Percentiles rank a stretch among this genome's conserved stretches.
phyloP scores from a whole-genome alignment of 2,888 invertebrate species.

The Dicyrtomina minuta region DNA sequence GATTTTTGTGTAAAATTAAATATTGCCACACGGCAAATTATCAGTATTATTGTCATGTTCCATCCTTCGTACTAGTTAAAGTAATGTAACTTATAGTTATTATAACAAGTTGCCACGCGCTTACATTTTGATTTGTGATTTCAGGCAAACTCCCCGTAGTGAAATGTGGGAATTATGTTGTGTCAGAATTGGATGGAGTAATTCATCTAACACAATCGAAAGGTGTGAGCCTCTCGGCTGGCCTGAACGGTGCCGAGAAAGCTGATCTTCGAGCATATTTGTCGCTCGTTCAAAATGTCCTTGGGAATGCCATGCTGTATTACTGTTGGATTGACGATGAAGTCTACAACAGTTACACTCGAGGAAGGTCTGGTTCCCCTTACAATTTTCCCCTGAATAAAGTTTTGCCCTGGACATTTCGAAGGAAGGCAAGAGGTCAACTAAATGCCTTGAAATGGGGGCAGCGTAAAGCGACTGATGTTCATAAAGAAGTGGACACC shows the following conservation, averaged over 20 bases:
- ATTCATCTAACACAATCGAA: slow-evolving; percentile 59
- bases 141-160: slow-evolving; percentile 86
- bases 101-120: too few species aligned
- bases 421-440: slow-evolving; percentile 68
- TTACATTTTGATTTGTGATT: background rate
- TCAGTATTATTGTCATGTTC: too few species aligned
- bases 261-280: slow-evolving; percentile 93
- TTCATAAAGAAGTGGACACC: slow-evolving; percentile 66
- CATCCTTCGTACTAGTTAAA: too few species aligned
- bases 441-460: slow-evolving; percentile 81
- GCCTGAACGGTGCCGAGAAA: slow-evolving; percentile 72
- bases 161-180: slow-evolving; percentile 81
- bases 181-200: slow-evolving; percentile 88
- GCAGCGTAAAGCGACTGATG: slow-evolving; percentile 74
- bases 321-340: slow-evolving; percentile 50
- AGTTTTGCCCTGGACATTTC: slow-evolving; percentile 76
- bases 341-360: slow-evolving; percentile 70
- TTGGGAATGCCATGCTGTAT: slow-evolving; percentile 73
- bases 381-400: slow-evolving; percentile 91
- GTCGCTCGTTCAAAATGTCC: slow-evolving; percentile 81
- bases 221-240: slow-evolving; percentile 72
- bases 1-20: too few species aligned
- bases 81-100: too few species aligned
- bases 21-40: too few species aligned
- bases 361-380: slow-evolving; percentile 79